Base-by-base conservation (phyloP, 92 coral and sea anemone genomes). In the Palythoa caribaeorum region DNA sequence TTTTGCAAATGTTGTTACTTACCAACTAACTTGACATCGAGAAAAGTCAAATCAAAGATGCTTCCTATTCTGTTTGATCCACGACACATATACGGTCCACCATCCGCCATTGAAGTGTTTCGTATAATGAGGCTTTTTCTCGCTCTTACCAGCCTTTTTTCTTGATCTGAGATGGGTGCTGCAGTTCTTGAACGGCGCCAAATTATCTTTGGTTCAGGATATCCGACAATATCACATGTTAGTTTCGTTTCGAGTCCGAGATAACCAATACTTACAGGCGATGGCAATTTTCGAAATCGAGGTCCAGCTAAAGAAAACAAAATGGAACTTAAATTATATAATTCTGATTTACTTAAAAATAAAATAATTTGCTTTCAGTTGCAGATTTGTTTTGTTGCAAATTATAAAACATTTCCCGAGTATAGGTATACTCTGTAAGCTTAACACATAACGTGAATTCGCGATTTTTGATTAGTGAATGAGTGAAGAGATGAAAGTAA, bases 61-160 rank as follows among this genome's bases (percentile, higher is more conserved):
- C 9, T 71, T 13, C 76, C 76, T 28, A 71, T 11, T 2, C 16
- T 38, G 76, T 71, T 71, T n/a, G n/a, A n/a, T n/a, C n/a, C n/a
- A n/a, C n/a, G n/a, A n/a, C n/a, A n/a, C n/a, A n/a, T n/a, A n/a
- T 71, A 71, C 14, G 76, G 3, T 71, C 76, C 76, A 71, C 1
- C 36, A 13, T 71, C 76, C 47, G 17, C 51, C 76, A 2, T 71
- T 28, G 47, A 16, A 38, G 48, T 71, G 50, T 71, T 71, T 28
- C 76, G n/a, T 71, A 71, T 71, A 38, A 71, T 38, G 16, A 71
- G 76, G 4, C 14, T 14, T 48, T 71, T 71, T 2, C 16, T 71
- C n/a, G 16, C 20, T 66, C 20, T 19, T 36, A 5, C 72, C 9
- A 21, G 20, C 19, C 72, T 66, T 66, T 11, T 11, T 17, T 19